A percentile compares a stretch with the other conserved stretches of the same genome.
Evolutionary conservation across 2,113 vertebrate species (phyloP).

Genomic region (Caretta caretta): DNA sequence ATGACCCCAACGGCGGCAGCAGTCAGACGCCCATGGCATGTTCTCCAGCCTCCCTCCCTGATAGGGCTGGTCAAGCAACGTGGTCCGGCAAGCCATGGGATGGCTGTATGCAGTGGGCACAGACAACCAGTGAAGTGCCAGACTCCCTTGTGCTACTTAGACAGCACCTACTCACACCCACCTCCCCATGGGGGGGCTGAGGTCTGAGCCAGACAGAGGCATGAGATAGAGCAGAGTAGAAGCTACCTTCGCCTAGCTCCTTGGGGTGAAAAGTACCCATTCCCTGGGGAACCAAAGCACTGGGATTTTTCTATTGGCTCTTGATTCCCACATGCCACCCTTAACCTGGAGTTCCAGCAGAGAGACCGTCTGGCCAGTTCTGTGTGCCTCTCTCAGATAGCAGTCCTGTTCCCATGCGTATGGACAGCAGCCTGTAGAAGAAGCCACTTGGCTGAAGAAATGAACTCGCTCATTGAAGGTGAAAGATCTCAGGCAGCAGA

Average conservation of each 20-base stretch:
- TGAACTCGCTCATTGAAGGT: neutral
- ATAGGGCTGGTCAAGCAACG: neutral
- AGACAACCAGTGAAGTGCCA: neutral
- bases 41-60: neutral
- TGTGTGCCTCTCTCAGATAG: neutral
- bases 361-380: neutral
- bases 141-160: neutral
- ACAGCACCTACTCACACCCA: neutral
- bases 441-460: neutral
- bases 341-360: neutral
- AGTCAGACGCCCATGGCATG: neutral
- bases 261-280: neutral
- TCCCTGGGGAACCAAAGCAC: neutral
- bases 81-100: neutral
- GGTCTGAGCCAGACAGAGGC: neutral
- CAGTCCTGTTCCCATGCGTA: neutral
- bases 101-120: neutral
- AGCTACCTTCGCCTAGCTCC: neutral
- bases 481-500: neutral
- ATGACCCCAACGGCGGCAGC: neutral
- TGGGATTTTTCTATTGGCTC: neutral
- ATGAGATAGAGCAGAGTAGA: no score
- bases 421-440: neutral
- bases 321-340: neutral
- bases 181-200: neutral